These are phyloP conservation scores for Strongylocentrotus purpuratus DNA, from an alignment of 35 echinoderm and acorn worm genomes.

Conservation along the genomic window DNA sequence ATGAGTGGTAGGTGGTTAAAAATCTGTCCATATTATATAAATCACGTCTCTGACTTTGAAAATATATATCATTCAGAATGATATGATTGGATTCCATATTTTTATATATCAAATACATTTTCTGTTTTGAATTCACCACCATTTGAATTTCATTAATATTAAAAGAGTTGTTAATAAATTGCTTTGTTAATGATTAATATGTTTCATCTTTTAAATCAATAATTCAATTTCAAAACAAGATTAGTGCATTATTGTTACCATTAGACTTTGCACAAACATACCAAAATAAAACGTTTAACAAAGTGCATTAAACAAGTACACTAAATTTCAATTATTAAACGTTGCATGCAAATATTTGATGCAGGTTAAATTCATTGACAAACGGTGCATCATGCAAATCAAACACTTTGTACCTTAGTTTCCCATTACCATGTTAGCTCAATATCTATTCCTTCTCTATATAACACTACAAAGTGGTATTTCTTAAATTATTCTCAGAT, in stretches of 20 bases:
- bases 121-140: too few species aligned
- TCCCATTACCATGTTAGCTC: background rate
- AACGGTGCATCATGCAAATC: background rate
- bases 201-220: background rate
- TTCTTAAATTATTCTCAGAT: background rate
- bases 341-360: constrained; percentile 1
- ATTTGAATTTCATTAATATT: too few species aligned
- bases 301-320: background rate
- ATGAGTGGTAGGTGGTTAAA: background rate
- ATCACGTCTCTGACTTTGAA: too few species aligned
- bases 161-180: too few species aligned
- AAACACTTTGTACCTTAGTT: background rate
- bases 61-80: too few species aligned
- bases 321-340: background rate
- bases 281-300: background rate
- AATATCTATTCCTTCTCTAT: background rate
- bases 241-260: background rate
- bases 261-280: background rate
- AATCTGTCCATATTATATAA: too few species aligned
- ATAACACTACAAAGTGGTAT: background rate
- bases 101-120: too few species aligned
- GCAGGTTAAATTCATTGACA: background rate
- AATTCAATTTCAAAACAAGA: background rate
- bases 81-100: too few species aligned
- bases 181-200: too few species aligned